phyloP scores from a whole-genome alignment of 2,113 vertebrate genomes.

The Brachirus orientalis region DNA sequence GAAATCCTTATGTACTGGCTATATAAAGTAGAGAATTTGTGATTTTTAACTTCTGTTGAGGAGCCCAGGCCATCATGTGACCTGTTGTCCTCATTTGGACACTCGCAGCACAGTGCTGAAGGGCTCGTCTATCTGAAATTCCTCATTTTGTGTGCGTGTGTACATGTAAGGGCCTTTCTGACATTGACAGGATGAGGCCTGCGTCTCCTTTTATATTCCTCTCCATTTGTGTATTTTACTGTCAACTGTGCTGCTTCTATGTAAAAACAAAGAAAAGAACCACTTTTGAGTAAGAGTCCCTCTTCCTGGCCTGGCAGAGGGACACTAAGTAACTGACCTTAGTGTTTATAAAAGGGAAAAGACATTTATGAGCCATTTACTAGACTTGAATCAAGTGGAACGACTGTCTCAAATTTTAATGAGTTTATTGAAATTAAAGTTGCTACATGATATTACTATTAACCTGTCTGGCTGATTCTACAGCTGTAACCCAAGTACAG shows the following conservation, averaged over 20 bases:
- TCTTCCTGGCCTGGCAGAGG: constrained; percentile 81
- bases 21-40: not conserved
- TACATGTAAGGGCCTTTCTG: constrained; percentile 23
- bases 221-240: constrained; percentile 80
- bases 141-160: constrained; percentile 19
- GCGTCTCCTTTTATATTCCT: constrained; percentile 60
- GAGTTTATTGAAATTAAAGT: constrained; percentile 81
- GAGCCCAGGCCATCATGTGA: not conserved
- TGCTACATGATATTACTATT: constrained; percentile 75
- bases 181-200: constrained; percentile 41
- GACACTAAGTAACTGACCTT: constrained; percentile 88
- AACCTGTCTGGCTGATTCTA: constrained; percentile 70
- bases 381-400: constrained; percentile 66
- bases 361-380: constrained; percentile 82
- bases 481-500: constrained; percentile 64
- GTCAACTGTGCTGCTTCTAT: constrained; percentile 75
- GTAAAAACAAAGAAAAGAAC: constrained; percentile 84
- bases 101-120: not conserved
- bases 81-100: not conserved
- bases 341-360: constrained; percentile 92
- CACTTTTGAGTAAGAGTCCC: constrained; percentile 81
- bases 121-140: not conserved
- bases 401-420: constrained; percentile 71
- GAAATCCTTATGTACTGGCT: not conserved
- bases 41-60: no score